phyloP scores from a whole-genome alignment of 2,797 vertebrate genomes.

The Aldrovandia affinis region DNA sequence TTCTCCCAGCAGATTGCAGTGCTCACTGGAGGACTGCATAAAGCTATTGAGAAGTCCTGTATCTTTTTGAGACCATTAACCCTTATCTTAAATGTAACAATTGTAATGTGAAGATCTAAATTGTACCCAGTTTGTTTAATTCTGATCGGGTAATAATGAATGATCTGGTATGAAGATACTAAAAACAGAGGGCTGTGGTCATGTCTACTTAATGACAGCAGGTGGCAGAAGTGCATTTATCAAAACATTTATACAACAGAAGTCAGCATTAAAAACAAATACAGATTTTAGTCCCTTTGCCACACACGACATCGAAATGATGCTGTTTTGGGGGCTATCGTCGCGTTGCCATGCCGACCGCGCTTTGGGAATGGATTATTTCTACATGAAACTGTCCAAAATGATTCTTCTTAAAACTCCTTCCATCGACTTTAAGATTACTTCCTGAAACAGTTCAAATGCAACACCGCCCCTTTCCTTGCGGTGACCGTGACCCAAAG shows the following conservation, averaged over 20 bases:
- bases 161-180: background rate
- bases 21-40: too few species aligned
- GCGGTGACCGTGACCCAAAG: background rate
- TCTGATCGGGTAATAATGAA: too few species aligned
- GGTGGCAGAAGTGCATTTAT: background rate
- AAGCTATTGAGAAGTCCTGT: too few species aligned
- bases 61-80: too few species aligned
- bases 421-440: background rate
- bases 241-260: background rate
- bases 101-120: too few species aligned
- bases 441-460: conserved; percentile 3
- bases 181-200: background rate
- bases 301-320: too few species aligned
- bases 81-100: too few species aligned
- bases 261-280: too few species aligned
- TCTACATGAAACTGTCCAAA: background rate
- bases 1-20: too few species aligned
- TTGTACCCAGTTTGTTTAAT: too few species aligned
- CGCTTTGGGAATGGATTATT: background rate
- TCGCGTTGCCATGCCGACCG: background rate
- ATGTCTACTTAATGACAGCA: background rate
- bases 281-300: too few species aligned
- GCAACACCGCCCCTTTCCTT: conserved; percentile 18
- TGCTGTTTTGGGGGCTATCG: too few species aligned
- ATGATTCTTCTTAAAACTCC: background rate